These are phyloP conservation scores for Ciconia stormi DNA, from an alignment of 2,113 vertebrate genomes.

Conservation along the genomic window DNA sequence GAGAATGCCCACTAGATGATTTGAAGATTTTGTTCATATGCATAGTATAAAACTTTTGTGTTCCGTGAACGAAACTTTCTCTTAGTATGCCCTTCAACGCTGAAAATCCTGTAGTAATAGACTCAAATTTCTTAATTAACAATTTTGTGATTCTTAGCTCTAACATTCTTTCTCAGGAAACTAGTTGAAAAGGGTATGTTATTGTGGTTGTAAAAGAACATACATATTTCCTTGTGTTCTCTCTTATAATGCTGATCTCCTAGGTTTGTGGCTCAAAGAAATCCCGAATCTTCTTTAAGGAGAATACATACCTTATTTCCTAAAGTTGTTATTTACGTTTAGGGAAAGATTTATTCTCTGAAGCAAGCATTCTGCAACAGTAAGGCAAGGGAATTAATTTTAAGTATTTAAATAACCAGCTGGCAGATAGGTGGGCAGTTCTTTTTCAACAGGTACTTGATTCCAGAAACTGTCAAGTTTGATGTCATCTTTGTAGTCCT, in stretches of 20 bases:
- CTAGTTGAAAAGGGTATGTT: not conserved
- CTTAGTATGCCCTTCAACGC: not conserved
- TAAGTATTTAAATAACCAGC: not conserved
- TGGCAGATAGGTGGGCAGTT: not conserved
- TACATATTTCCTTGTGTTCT: not conserved
- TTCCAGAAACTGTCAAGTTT: constrained; percentile 1
- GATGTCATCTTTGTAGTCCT: not conserved
- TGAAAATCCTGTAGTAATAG: not conserved
- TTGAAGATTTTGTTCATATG: not conserved
- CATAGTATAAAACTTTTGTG: not conserved
- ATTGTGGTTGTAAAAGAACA: not conserved
- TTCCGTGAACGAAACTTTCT: not conserved
- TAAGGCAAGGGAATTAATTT: not conserved
- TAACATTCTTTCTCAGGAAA: not conserved
- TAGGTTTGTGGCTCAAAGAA: not conserved
- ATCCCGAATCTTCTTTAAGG: not conserved
- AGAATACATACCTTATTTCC: not conserved
- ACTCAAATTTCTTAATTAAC: not conserved
- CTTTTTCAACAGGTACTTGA: not conserved
- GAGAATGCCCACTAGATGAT: not conserved
- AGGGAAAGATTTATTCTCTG: constrained; percentile 2
- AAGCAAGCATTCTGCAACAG: not conserved
- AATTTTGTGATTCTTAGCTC: not conserved
- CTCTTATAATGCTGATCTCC: not conserved
- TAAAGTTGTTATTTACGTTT: not conserved